Evolutionary conservation across 2,888 invertebrate genomes (phyloP), one percentile per base, ranked within the genome.

Genomic region (Ennomos fuscantarius): DNA sequence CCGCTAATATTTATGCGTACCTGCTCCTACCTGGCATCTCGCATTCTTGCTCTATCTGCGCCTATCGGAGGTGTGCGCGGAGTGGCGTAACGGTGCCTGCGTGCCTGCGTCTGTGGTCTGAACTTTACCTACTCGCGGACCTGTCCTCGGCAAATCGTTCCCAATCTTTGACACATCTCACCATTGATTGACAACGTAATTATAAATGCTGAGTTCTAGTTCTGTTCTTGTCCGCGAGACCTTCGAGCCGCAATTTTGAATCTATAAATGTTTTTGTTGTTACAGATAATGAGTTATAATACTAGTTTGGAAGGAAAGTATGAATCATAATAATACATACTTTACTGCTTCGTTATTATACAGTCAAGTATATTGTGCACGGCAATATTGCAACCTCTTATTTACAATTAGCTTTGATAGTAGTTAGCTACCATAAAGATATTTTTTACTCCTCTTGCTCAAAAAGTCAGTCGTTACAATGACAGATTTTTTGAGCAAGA

Each of bases 21-120:
- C 83, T 87, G 86, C 79, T 78, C 71, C 80, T 85, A 86, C 87
- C 86, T 84, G 84, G 54, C 82, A 81, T 82, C 83, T 81, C 76
- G 77, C 85, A 86, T 89, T 89, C 87, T 82, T 84, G 82, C 76
- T 79, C 84, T 88, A 89, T 88, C 88, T 82, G 79, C 78, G 72
- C 79, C 78, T 84, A 86, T 84, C 82, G 47, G 76, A 76, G 67
- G 44, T 40, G 53, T 45, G 43, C 49, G 51, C 24, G 74, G 74
- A 73, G 70, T 81, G 76, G 79, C 72, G 80, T 88, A 89, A 87
- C 86, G 87, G 87, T 86, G 76, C 76, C 73, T 65, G 78, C 79
- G 67, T 76, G 75, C 76, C 72, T 70, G 70, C 65, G 66, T 74
- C 70, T 72, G 60, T 53, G 15, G 53, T 48, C 66, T 76, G 74